Base-by-base conservation (phyloP, 2,113 vertebrate genomes). In the Scytalopus superciliaris region DNA sequence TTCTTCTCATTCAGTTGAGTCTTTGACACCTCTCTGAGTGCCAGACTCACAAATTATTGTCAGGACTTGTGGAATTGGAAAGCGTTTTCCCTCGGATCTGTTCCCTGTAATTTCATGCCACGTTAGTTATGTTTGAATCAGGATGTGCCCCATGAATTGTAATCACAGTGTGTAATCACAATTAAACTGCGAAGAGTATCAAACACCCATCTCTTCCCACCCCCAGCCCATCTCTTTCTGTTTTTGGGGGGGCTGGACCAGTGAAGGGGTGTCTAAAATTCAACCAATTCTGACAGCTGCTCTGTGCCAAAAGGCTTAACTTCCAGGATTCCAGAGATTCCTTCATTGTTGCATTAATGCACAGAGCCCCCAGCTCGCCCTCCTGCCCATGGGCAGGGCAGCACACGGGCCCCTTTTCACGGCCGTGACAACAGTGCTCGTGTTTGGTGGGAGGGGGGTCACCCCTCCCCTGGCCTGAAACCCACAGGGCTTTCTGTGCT, bases 271-370 rank as follows among this genome's bases (percentile, higher is more conserved):
- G 84, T 90, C 95, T 89, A 94, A 94, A 96, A 94, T 84, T 33
- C 91, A 96, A 95, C 81, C 69, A 90, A 95, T 95, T 97, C 93
- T 95, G 95, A 94, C 92, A 93, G 90, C 87, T 93, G 87, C 91
- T 92, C 93, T 80, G 63, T 90, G 86, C 94, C 93, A 94, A 96
- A 96, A 95, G 90, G 93, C 96, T 96, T 90, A 94, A 87, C 92
- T 90, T 96, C 23, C 96, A 85, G 78, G 75, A 94, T 96, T 95
- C 95, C 95, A 95, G 91, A 94, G 91, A 95, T 96, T 96, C 93
- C 94, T 96, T 96, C 63, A 80, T 95, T 96, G 94, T 91, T 94
- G 70, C 81, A 66, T 85, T 96, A 90, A 93, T 70, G 90, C 92
- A 55, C 47, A 18, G 85, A 87, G 55, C 73, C 80, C 89, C 85